Conservation (phyloP, 2,797 vertebrate genomes). For the Tapera naevia region DNA sequence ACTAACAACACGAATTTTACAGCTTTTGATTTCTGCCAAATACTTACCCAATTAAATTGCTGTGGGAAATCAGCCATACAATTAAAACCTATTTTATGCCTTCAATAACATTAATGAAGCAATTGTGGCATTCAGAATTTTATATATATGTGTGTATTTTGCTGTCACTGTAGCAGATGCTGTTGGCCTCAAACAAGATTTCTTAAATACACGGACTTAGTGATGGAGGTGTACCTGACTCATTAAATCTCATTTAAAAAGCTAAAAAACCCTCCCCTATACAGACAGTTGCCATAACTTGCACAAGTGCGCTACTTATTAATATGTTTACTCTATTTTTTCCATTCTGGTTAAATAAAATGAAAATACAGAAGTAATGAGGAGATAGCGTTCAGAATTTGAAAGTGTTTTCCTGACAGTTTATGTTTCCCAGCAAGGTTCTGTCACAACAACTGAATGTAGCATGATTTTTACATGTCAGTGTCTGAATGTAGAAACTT, state of each 20-base stretch:
- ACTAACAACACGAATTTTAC: constrained; percentile 62
- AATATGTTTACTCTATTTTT: not conserved
- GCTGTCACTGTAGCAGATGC: constrained; percentile 8
- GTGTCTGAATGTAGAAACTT: not conserved
- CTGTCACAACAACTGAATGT: not conserved
- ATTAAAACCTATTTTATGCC: constrained; percentile 57
- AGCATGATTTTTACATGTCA: not conserved
- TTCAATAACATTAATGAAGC: constrained; percentile 50
- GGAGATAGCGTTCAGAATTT: not conserved
- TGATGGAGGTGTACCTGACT: not conserved
- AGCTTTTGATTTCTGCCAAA: constrained; percentile 69
- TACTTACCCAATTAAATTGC: constrained; percentile 52
- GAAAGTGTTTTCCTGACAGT: not conserved
- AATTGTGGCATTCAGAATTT: constrained; percentile 53
- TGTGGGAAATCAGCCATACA: constrained; percentile 65
- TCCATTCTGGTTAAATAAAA: constrained; percentile 4
- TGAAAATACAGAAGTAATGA: not conserved
- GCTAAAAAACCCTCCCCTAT: not conserved
- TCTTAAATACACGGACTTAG: constrained; percentile 24
- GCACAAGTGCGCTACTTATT: not conserved
- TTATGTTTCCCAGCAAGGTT: not conserved
- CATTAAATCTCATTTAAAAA: constrained; percentile 18
- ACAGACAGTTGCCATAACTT: not conserved
- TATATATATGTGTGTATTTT: constrained; percentile 1
- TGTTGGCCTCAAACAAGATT: constrained; percentile 3